Evolutionary conservation across 2,113 vertebrate species (phyloP).

Genomic region (Bos indicus): DNA sequence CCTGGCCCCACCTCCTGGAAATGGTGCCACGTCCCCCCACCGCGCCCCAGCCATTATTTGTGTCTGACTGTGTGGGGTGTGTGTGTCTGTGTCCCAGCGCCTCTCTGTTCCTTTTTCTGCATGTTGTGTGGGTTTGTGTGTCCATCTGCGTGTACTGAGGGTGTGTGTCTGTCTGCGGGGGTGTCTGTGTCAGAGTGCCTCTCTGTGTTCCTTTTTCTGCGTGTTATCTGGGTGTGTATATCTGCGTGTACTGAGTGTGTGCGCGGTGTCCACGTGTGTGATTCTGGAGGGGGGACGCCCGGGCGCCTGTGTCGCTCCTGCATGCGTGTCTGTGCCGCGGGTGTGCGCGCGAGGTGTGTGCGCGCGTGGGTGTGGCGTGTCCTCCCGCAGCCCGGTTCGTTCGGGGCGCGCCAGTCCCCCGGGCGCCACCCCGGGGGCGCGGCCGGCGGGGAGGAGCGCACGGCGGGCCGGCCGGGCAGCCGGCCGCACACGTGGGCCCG

Average conservation of each 20-base stretch:
- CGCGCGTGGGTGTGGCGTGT: neutral
- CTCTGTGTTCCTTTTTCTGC: neutral
- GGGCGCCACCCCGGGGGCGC: neutral
- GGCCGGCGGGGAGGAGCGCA: neutral
- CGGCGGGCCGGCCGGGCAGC: neutral
- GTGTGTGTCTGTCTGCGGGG: neutral
- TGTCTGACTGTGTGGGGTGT: neutral
- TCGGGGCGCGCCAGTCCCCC: neutral
- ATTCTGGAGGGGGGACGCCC: neutral
- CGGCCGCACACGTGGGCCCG: conserved; percentile 57
- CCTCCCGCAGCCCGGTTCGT: neutral
- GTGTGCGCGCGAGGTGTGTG: neutral
- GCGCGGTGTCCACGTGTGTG: neutral
- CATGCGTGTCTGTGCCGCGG: neutral
- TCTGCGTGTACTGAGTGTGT: neutral
- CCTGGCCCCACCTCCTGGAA: neutral
- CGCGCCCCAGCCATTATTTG: no score
- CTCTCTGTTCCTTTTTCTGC: neutral
- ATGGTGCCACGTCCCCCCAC: fast-evolving
- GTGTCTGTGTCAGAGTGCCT: no score
- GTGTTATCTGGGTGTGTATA: no score
- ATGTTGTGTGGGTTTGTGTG: neutral
- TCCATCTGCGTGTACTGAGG: neutral
- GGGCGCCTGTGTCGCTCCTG: neutral
- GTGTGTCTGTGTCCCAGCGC: neutral